Conservation (phyloP, 2,888 invertebrate genomes). For the Nephrocerus scutellatus region DNA sequence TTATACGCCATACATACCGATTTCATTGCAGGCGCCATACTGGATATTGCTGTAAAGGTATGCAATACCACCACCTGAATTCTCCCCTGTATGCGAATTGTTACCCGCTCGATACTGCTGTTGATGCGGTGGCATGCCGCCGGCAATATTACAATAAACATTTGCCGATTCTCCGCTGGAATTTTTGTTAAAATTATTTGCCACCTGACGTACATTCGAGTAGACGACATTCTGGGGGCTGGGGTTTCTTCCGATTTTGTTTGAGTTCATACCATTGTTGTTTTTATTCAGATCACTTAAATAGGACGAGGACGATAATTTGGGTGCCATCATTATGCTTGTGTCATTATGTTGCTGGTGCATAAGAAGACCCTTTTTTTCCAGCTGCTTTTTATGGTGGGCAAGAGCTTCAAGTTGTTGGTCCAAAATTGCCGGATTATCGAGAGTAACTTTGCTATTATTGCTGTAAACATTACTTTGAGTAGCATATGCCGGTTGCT, state of each 20-base stretch:
- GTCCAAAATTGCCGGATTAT: constrained; percentile 43
- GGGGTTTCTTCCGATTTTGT: not conserved
- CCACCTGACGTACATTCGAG: not conserved
- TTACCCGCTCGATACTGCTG: too few species aligned
- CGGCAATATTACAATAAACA: too few species aligned
- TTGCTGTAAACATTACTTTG: constrained; percentile 24
- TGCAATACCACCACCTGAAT: too few species aligned
- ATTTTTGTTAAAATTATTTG: too few species aligned
- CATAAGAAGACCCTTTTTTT: constrained; percentile 36
- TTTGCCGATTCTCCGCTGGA: too few species aligned
- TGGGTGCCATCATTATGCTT: constrained; percentile 19
- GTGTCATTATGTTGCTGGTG: constrained; percentile 12
- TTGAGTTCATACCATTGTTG: constrained; percentile 25
- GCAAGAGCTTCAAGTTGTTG: constrained; percentile 45
- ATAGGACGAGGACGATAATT: constrained; percentile 30
- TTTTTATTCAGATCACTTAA: constrained; percentile 12
- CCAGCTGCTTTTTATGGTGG: constrained; percentile 46
- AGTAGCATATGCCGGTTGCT: constrained; percentile 23
- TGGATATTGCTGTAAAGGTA: constrained; percentile 17
- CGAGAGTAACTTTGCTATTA: constrained; percentile 36
- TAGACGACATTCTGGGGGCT: not conserved
- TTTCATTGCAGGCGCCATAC: constrained; percentile 6
- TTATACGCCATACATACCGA: constrained; percentile 1
- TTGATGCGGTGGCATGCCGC: too few species aligned
- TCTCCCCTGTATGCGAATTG: too few species aligned